Base-by-base conservation (phyloP, 2,113 vertebrate genomes). In the Heterotilapia buettikoferi region DNA sequence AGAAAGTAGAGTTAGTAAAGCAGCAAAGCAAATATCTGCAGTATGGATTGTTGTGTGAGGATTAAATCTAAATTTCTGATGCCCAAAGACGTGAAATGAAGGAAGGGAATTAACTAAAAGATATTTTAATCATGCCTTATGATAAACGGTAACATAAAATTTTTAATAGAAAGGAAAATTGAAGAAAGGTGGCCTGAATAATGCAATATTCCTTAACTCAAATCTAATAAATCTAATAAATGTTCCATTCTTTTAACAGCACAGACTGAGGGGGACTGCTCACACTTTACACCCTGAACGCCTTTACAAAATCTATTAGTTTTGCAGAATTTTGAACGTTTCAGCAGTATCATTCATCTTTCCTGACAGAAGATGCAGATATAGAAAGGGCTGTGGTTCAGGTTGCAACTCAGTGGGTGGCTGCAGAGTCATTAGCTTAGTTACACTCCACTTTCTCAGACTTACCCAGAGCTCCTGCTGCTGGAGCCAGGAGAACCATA, bases 391-490 rank as follows among this genome's bases (percentile, higher is more conserved):
- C 59, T 47, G 31, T 50, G 84, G 87, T 84, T 91, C 79, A 86
- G 63, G 83, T 26, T 89, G 91, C 26, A 81, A 56, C 80, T 88
- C 78, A 63, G 78, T 88, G 76, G 84, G 80, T n/a, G 83, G 85
- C 88, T 73, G 76, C 87, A 80, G 78, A 63, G 86, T 84, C 66
- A 85, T 89, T 89, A 88, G 83, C 81, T 92, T 59, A 86, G 76
- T 82, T 85, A 86, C 90, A 94, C 86, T 86, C 38, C 82, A 90
- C 84, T 84, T 86, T 76, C 29, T 88, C 82, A 83, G 82, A 94
- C 92, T 94, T 91, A 95, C 92, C 92, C 80, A 79, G 88, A 90
- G 86, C 85, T 89, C 84, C 80, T 93, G 90, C 83, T 88, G 84
- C 83, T 88, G 84, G 79, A 92, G 84, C 50, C 82, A 54, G 90